Evolutionary conservation across 2,113 vertebrate genomes (phyloP).

Genomic region (Sceloporus undulatus): DNA sequence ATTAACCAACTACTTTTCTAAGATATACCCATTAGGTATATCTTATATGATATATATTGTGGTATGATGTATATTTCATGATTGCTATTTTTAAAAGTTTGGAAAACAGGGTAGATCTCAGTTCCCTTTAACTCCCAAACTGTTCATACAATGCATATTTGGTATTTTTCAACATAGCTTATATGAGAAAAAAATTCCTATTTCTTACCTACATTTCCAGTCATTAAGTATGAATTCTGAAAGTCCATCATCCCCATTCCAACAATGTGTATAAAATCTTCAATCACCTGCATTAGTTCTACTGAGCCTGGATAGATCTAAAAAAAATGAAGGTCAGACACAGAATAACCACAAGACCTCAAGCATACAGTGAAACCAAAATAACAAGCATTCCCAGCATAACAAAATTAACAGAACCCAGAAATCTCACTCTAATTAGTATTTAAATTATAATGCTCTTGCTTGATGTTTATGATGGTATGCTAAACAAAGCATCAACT

Average conservation of each 20-base stretch:
- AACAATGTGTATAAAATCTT: conserved; percentile 99
- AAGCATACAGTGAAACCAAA: not conserved
- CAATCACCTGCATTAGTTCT: conserved; percentile 99
- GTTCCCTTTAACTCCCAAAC: not conserved
- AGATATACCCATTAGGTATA: not conserved
- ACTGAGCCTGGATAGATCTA: conserved; percentile 98
- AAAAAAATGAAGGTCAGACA: conserved; percentile 64
- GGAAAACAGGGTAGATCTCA: not conserved
- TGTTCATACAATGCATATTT: conserved; percentile 60
- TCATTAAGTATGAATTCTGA: conserved; percentile 99
- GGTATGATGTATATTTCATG: not conserved
- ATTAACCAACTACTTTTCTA: not conserved
- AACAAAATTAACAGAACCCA: not conserved
- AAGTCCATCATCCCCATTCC: conserved; percentile 99
- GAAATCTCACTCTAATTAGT: fast-evolving
- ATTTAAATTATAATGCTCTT: fast-evolving
- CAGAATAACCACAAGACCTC: conserved; percentile 28
- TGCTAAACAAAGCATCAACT: not conserved
- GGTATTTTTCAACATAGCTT: conserved; percentile 67
- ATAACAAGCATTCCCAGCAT: conserved; percentile 25
- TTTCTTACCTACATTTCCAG: conserved; percentile 98
- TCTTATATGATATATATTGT: not conserved
- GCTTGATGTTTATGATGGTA: conserved; percentile 1
- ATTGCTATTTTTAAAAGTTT: not conserved
- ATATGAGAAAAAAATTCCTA: conserved; percentile 70